Conservation (phyloP, 2,113 vertebrate genomes). For the Platichthys flesus region DNA sequence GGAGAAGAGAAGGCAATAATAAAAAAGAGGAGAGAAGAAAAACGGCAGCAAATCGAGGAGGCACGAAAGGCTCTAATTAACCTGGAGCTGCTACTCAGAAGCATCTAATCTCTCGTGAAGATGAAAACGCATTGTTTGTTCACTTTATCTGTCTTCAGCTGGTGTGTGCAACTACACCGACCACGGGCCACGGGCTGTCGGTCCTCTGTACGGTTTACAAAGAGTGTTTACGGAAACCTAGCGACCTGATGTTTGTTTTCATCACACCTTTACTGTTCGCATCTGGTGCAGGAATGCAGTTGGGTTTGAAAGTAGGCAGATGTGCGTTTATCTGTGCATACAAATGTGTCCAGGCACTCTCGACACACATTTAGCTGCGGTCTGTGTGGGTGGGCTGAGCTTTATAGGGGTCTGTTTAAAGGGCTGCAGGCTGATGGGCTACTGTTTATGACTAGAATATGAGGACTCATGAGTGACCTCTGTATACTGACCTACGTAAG, state of each 20-base stretch:
- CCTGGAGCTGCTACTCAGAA: constrained; percentile 1
- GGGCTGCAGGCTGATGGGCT: constrained; percentile 48
- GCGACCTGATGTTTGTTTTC: constrained; percentile 62
- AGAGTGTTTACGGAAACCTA: constrained; percentile 17
- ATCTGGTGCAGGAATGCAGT: constrained; percentile 58
- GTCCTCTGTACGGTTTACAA: constrained; percentile 17
- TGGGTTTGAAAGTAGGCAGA: constrained; percentile 43
- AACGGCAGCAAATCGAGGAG: neutral
- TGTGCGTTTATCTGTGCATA: constrained; percentile 62
- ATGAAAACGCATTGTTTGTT: neutral
- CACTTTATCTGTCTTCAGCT: constrained; percentile 32
- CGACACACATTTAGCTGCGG: constrained; percentile 22
- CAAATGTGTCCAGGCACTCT: constrained; percentile 33
- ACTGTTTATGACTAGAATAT: constrained; percentile 55
- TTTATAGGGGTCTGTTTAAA: constrained; percentile 63
- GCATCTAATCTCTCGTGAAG: no score
- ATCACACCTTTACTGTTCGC: constrained; percentile 65
- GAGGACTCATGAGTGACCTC: constrained; percentile 22
- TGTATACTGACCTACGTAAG: neutral
- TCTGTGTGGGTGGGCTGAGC: constrained; percentile 69
- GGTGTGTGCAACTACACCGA: neutral
- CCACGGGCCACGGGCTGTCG: no score
- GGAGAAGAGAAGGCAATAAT: neutral
- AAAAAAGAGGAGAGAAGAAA: constrained; percentile 16
- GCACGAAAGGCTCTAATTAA: constrained; percentile 18